phyloP scores from a whole-genome alignment of 2,113 vertebrate species.

The Calypte anna region DNA sequence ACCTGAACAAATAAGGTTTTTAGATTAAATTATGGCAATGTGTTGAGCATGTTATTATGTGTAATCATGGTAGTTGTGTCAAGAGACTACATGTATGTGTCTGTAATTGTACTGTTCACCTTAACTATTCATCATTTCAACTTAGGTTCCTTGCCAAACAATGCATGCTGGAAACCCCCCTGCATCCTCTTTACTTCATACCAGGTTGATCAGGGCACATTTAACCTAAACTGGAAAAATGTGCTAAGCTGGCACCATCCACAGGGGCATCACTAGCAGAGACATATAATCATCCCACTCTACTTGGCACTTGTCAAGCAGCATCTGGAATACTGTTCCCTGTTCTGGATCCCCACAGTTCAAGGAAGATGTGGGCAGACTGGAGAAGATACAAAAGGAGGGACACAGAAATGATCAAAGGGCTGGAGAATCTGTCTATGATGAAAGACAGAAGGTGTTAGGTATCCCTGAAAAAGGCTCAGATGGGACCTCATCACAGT shows the following conservation, averaged over 20 bases:
- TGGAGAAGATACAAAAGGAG: no score
- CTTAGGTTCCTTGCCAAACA: background rate
- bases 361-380: no score
- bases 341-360: no score
- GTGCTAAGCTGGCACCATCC: background rate
- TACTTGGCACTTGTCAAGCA: no score
- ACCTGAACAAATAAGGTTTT: background rate
- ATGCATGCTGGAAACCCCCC: background rate
- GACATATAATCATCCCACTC: no score
- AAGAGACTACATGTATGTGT: background rate
- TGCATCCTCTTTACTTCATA: background rate
- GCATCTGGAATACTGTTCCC: no score
- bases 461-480: background rate
- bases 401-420: background rate
- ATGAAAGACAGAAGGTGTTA: background rate
- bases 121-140: background rate
- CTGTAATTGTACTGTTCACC: background rate
- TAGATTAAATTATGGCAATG: background rate
- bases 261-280: background rate
- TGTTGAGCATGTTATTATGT: background rate
- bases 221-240: background rate
- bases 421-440: background rate
- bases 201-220: background rate
- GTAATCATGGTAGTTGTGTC: background rate
- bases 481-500: background rate